Evolutionary conservation across 2,113 vertebrate genomes (phyloP).

Genomic region (Fulmarus glacialis): DNA sequence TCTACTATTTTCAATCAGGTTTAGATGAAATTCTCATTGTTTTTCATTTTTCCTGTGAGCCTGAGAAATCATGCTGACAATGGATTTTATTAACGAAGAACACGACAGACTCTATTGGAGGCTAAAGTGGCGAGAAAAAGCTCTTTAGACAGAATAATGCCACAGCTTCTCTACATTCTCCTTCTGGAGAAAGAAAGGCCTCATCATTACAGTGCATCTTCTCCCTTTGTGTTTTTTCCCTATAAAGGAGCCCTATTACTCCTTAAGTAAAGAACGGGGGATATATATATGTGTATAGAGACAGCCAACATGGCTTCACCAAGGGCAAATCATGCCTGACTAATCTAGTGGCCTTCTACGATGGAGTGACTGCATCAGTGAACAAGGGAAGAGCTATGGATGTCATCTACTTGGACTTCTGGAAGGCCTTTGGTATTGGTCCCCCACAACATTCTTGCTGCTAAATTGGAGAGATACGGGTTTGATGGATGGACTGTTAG

Average conservation of each 20-base stretch:
- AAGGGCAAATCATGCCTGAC: not conserved
- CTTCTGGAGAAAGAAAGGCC: not conserved
- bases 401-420: not conserved
- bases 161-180: not conserved
- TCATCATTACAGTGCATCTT: not conserved
- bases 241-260: not conserved
- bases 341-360: too few relatives aligned
- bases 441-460: not conserved
- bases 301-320: not conserved
- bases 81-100: not conserved
- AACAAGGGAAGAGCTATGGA: not conserved
- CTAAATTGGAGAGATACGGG: not conserved
- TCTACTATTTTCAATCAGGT: not conserved
- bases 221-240: not conserved
- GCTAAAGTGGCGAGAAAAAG: not conserved
- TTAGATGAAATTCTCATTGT: not conserved
- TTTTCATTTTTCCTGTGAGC: not conserved
- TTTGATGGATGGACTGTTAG: not conserved
- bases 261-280: not conserved
- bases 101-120: not conserved
- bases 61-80: not conserved
- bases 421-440: not conserved
- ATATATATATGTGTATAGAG: not conserved
- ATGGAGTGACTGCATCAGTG: not conserved
- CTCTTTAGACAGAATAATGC: not conserved